Conservation (phyloP, 2,797 vertebrate species). For the Chromis chromis region DNA sequence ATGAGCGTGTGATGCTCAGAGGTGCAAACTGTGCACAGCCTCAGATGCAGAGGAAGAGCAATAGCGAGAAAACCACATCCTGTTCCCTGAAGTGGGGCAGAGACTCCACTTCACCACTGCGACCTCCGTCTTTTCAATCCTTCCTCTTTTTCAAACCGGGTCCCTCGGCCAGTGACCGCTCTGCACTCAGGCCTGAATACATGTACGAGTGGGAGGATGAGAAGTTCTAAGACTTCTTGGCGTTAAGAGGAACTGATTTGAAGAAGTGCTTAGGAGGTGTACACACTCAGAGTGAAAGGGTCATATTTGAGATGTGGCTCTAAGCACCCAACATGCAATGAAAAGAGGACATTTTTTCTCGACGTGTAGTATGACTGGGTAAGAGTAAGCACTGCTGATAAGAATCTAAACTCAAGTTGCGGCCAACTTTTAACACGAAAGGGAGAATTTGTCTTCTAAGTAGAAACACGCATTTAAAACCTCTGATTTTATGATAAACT, state of each 20-base stretch:
- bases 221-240: not conserved
- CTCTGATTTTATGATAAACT: not conserved
- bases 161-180: not conserved
- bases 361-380: not conserved
- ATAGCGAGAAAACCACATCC: conserved; percentile 80
- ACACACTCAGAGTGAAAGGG: conserved; percentile 1
- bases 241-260: conserved; percentile 27
- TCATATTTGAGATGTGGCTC: conserved; percentile 14
- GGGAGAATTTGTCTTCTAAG: not conserved
- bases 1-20: conserved; percentile 19
- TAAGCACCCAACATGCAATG: not conserved
- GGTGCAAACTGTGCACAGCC: conserved; percentile 32
- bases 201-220: not conserved
- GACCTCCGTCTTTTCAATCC: conserved; percentile 19
- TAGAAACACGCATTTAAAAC: not conserved
- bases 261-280: conserved; percentile 16
- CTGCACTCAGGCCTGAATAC: conserved; percentile 9
- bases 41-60: not conserved
- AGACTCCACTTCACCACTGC: conserved; percentile 44
- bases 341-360: conserved; percentile 16
- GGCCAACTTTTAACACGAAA: not conserved
- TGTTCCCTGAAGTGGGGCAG: conserved; percentile 72
- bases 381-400: not conserved
- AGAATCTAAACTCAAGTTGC: not conserved
- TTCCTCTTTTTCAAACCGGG: conserved; percentile 13